Base-by-base conservation (phyloP, 2,888 invertebrate species). In the Congeria kusceri region DNA sequence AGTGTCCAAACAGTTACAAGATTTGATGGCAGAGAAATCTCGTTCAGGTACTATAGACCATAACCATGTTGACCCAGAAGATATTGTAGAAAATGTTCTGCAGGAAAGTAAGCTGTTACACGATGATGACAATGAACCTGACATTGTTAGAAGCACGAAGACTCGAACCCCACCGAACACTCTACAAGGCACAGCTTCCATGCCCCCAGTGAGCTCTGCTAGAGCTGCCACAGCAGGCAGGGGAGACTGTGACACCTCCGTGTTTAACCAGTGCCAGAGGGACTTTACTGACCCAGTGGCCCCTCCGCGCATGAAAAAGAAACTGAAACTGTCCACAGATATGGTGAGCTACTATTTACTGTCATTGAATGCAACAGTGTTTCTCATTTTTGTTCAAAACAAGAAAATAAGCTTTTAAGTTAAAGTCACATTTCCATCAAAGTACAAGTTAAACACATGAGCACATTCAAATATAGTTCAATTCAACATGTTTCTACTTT, bases 141-240 rank as follows among this genome's bases (percentile, higher is more conserved):
- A 98, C 94, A 97, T 98, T 90, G 97, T 98, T 88, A 97, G 97
- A 75, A 98, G 98, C 94, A 97, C 98, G 82, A 98, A 98, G 82
- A 86, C 89, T 2, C 77, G 88, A 53, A 90, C 90, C 29, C 90
- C 90, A 20, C 89, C 90, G 7, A 82, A 77, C n/a, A 87, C 87
- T 11, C 64, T 88, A 28, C 81, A 80, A 39, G 53, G 53, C 23
- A 46, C 71, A 15, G 62, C 56, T 27, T 25, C 69, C 25, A 18
- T 61, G 28, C 73, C 76, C 20, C 18, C 62, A 15, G 25, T 49
- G n/a, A 32, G 46, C 28, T 11, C 49, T 15, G 39, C 56, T 28
- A 29, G 46, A 18, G 18, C 49, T 1, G 58, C 29, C 23, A 32
- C 53, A 68, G 57, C 4, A 39, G 32, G 29, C 59, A 20, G 32